Base-by-base conservation (phyloP, 2,888 invertebrate genomes). In the Seira ritae region DNA sequence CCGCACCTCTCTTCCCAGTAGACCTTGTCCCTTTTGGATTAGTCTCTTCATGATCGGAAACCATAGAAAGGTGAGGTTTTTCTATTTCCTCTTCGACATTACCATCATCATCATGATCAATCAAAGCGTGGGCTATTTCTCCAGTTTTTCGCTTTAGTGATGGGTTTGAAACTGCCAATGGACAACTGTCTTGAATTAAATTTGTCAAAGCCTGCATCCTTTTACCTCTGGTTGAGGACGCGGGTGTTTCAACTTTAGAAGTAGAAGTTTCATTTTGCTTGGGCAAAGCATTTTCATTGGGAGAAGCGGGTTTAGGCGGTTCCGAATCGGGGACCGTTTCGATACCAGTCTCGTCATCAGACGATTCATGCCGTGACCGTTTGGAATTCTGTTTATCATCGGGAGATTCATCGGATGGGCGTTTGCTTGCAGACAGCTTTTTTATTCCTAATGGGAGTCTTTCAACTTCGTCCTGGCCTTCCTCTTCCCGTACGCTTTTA, bases 381-480 rank as follows among this genome's bases (percentile, higher is more conserved):
- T 80, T 80, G 22, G 66, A n/a, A 2, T 55, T 46, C n/a, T 71
- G 37, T 1, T 80, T 23, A 1, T 24, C 50, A 46, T 80, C 80
- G 2, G 80, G 80, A n/a, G 80, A 70, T 3, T 74, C 68, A 70
- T 80, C 80, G 0, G 80, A 80, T 0, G 80, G 74, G 0, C 80
- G 80, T 50, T 80, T 80, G 42, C 3, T 31, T 8, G 31, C 2
- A 31, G 31, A 31, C 8, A 31, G 8, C 31, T 31, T 31, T 31
- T 31, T 31, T 31, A 31, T 31, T 2, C 31, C 31, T 4, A 31
- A 31, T 31, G 31, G 31, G 8, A 8, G 31, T 4, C 2, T 8
- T 31, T 2, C 31, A 31, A 31, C 3, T 31, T 4, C 31, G 31
- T 31, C 31, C 2, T 31, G 3, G 31, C 2, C 31, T 31, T 31